Conservation (phyloP, 1,140 invertebrate genomes). For the Aphis gossypii region DNA sequence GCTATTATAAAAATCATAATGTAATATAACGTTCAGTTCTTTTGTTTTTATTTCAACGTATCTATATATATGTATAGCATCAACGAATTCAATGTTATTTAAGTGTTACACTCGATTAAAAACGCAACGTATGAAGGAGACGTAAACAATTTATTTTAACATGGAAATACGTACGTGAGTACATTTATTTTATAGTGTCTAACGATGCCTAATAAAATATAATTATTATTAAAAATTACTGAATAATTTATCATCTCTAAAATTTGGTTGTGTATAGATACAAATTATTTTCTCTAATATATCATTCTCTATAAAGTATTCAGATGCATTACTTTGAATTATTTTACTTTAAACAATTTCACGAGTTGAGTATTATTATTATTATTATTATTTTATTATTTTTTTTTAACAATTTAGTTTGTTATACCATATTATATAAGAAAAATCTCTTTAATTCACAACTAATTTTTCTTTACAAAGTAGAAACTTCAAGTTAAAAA, state of each 20-base stretch:
- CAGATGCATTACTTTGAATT: neutral
- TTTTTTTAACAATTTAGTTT: neutral
- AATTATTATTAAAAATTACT: neutral
- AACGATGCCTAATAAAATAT: constrained; percentile 4
- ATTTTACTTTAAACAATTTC: neutral
- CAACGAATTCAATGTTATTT: neutral
- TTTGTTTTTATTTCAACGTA: constrained; percentile 2
- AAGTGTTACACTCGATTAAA: neutral
- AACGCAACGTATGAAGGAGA: neutral
- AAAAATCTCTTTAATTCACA: neutral
- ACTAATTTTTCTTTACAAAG: neutral
- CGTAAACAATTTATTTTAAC: neutral
- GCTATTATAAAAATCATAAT: neutral
- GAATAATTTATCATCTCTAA: neutral
- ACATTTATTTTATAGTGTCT: neutral
- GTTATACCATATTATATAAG: neutral
- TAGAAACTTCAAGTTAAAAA: neutral
- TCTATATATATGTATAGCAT: neutral
- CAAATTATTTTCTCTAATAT: neutral
- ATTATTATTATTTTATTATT: neutral
- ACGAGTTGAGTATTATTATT: neutral
- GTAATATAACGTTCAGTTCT: neutral
- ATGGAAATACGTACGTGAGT: neutral
- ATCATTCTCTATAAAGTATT: neutral
- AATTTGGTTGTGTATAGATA: neutral